A percentile compares a stretch with the other conserved stretches of the same genome.
Evolutionary conservation across 2,113 vertebrate species (phyloP).

Genomic region (Hypomesus transpacificus): DNA sequence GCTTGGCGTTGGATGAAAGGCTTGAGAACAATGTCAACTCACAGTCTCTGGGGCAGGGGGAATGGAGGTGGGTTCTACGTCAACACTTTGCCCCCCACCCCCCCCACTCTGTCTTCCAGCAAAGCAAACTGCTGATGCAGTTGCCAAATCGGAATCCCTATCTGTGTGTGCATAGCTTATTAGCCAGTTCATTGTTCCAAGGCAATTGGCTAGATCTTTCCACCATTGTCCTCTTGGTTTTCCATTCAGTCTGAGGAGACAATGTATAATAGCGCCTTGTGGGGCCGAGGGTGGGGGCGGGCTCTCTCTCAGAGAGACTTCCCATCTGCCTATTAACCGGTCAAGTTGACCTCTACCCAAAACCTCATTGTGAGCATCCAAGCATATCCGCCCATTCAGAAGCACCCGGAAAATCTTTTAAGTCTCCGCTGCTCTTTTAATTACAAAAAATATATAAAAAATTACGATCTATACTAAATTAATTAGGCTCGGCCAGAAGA

Average conservation of each 20-base stretch:
- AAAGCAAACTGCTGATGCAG: conserved; percentile 19
- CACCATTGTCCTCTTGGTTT: not conserved
- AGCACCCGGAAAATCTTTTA: conserved; percentile 40
- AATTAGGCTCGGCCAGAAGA: conserved; percentile 47
- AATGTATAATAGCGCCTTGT: conserved; percentile 22
- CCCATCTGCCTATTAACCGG: conserved; percentile 36
- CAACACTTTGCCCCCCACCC: not conserved
- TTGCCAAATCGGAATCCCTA: conserved; percentile 17
- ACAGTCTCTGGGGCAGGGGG: not conserved
- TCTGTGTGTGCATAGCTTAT: conserved; percentile 16
- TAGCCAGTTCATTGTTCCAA: conserved; percentile 1
- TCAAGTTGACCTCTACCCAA: conserved; percentile 37
- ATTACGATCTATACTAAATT: conserved; percentile 47
- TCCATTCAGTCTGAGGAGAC: conserved; percentile 33
- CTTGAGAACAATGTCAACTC: not conserved
- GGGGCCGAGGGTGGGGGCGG: not conserved
- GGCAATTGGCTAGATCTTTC: conserved; percentile 6
- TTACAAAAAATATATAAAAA: conserved; percentile 37
- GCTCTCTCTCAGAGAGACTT: conserved; percentile 28
- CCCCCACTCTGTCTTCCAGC: conserved; percentile 1
- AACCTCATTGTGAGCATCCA: conserved; percentile 19
- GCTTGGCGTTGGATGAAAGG: not conserved
- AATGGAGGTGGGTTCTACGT: not conserved
- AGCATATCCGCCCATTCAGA: conserved; percentile 16
- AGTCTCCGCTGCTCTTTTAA: conserved; percentile 39